These are phyloP conservation scores for Drosophila pruinosa DNA, from an alignment of 1,140 invertebrate genomes.

Conservation along the genomic window DNA sequence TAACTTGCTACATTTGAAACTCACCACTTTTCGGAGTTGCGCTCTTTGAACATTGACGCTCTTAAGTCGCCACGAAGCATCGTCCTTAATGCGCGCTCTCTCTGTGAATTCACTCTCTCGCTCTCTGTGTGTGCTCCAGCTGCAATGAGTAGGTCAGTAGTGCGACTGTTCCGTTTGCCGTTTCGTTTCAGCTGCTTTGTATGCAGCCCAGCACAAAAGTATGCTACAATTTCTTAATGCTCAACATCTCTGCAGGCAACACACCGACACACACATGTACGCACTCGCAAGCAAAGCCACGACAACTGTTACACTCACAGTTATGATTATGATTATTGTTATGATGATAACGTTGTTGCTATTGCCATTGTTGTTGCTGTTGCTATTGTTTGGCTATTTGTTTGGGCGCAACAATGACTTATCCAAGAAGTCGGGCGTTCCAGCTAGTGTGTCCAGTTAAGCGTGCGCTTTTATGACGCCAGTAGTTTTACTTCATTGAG, in stretches of 20 bases:
- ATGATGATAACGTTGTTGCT: constrained; percentile 63
- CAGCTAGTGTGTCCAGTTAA: constrained; percentile 38
- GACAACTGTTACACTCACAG: constrained; percentile 67
- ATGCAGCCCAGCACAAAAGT: constrained; percentile 48
- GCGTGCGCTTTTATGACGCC: constrained; percentile 50
- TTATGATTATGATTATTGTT: constrained; percentile 79
- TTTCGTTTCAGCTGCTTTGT: constrained; percentile 34
- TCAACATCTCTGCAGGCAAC: constrained; percentile 5
- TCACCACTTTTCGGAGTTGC: constrained; percentile 70
- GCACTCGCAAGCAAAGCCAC: constrained; percentile 16
- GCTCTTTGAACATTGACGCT: constrained; percentile 44
- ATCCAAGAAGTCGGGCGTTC: not conserved
- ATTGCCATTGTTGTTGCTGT: constrained; percentile 21
- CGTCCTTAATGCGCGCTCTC: not conserved
- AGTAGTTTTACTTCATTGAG: constrained; percentile 44
- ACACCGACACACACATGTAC: not conserved
- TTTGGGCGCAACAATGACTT: constrained; percentile 42
- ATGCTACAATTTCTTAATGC: constrained; percentile 56
- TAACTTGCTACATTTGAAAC: constrained; percentile 36
- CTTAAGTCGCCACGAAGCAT: constrained; percentile 32
- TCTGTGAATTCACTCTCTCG: not conserved
- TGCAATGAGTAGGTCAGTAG: constrained; percentile 65
- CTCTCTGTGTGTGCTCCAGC: not conserved
- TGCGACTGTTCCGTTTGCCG: constrained; percentile 41
- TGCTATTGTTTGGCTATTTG: constrained; percentile 64